Percentiles rank a stretch among this genome's conserved stretches.
phyloP scores from a whole-genome alignment of 37 sponge, comb jelly and placozoan species.

The Eunapius fragilis region DNA sequence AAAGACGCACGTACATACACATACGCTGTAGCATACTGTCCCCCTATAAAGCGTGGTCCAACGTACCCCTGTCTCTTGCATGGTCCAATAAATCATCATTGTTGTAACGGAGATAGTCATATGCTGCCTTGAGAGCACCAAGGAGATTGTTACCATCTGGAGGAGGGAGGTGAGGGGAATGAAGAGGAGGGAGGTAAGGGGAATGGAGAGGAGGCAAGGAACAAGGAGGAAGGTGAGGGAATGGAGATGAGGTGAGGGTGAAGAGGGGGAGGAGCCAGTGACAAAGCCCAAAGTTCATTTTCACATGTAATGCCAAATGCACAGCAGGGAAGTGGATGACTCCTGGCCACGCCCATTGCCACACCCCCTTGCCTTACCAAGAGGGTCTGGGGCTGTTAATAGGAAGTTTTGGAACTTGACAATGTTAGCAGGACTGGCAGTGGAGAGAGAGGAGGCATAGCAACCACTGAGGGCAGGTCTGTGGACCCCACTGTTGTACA shows the following conservation, averaged over 20 bases:
- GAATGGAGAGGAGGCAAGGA: neutral
- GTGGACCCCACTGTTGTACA: slow-evolving; percentile 11
- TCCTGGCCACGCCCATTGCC: too few species aligned
- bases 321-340: neutral
- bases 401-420: slow-evolving; percentile 24
- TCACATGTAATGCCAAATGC: neutral
- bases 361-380: neutral
- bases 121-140: slow-evolving; percentile 5
- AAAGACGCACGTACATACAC: too few species aligned
- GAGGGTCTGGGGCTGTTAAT: slow-evolving; percentile 7
- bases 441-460: slow-evolving; percentile 24
- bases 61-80: neutral
- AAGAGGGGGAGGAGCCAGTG: neutral
- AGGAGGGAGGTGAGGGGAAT: neutral
- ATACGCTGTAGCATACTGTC: too few species aligned
- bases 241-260: neutral
- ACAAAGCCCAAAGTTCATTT: too few species aligned
- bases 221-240: too few species aligned
- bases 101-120: neutral
- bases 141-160: slow-evolving; percentile 5
- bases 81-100: neutral
- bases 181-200: neutral
- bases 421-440: slow-evolving; percentile 30
- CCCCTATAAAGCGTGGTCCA: too few species aligned
- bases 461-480: slow-evolving; percentile 19